A percentile compares a stretch with the other conserved stretches of the same genome.
Evolutionary conservation across 2,797 vertebrate species (phyloP).

Genomic region (Anguilla anguilla): DNA sequence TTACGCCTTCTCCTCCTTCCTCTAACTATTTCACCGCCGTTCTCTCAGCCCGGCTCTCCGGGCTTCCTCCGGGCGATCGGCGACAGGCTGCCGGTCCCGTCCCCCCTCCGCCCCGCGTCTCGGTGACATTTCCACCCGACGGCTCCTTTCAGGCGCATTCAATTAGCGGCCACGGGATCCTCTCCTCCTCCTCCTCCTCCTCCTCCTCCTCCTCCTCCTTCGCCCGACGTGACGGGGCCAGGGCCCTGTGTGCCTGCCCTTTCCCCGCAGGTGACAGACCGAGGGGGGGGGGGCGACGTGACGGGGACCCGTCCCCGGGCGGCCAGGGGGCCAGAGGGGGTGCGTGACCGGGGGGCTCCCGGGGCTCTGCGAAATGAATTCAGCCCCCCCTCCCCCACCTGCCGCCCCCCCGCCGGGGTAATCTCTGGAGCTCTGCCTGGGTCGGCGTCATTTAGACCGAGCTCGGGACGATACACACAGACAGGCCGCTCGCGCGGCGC

Average conservation of each 20-base stretch:
- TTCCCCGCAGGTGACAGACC: neutral
- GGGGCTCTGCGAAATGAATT: neutral
- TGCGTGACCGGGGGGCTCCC: too few relatives aligned
- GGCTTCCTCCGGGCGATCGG: neutral
- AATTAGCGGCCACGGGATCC: neutral
- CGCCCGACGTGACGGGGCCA: neutral
- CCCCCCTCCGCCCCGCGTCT: neutral
- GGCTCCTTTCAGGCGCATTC: slow-evolving; percentile 24
- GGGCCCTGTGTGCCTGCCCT: slow-evolving; percentile 18
- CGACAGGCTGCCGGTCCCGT: neutral
- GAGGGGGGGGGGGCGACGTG: neutral
- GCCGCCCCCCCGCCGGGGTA: neutral
- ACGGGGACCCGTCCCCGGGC: neutral
- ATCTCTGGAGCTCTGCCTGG: neutral
- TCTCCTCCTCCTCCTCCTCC: too few relatives aligned
- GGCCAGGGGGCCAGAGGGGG: too few relatives aligned
- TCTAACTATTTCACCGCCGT: neutral
- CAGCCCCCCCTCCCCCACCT: neutral
- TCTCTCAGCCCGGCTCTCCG: neutral
- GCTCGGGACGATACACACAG: neutral
- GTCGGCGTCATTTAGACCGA: neutral
- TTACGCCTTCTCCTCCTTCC: neutral
- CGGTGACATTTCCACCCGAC: slow-evolving; percentile 28
- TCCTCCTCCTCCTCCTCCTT: neutral
- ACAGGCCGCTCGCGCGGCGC: neutral